Evolutionary conservation across 2,113 vertebrate genomes (phyloP).

Genomic region (Ornithorhynchus anatinus): DNA sequence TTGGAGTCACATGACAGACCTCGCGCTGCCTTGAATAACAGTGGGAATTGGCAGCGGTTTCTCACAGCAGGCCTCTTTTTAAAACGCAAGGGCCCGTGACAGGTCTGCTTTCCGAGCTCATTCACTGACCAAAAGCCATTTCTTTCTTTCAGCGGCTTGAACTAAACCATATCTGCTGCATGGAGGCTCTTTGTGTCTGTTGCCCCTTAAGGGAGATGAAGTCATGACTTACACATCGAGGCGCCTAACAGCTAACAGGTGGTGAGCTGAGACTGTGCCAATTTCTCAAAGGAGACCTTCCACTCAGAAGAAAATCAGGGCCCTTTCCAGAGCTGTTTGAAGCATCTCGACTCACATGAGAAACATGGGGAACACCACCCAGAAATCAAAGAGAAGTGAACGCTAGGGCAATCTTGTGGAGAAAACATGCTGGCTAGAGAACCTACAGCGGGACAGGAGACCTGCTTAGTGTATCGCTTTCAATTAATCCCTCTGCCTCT

Average conservation of each 20-base stretch:
- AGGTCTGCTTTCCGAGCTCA: conserved; percentile 50
- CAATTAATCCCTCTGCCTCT: conserved; percentile 50
- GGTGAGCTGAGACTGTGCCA: conserved; percentile 62
- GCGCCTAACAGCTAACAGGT: conserved; percentile 77
- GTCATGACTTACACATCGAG: conserved; percentile 72
- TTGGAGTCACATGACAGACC: conserved; percentile 26
- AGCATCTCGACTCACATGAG: conserved; percentile 48
- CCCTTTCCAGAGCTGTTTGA: conserved; percentile 43
- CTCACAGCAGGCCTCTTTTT: conserved; percentile 10
- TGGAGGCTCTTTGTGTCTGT: conserved; percentile 46
- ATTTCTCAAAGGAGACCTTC: conserved; percentile 39
- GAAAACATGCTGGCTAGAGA: conserved; percentile 59
- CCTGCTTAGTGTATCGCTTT: conserved; percentile 62
- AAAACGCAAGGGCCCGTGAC: conserved; percentile 48
- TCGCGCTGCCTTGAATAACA: conserved; percentile 19
- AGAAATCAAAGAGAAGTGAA: conserved; percentile 65
- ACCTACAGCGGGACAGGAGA: conserved; percentile 57
- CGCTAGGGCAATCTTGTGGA: conserved; percentile 58
- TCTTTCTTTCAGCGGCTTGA: conserved; percentile 25
- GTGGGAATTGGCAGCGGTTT: conserved; percentile 38
- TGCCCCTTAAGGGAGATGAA: conserved; percentile 74
- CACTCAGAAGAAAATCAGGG: conserved; percentile 48
- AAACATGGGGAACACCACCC: conserved; percentile 56
- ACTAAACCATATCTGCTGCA: conserved; percentile 34
- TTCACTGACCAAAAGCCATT: conserved; percentile 34